Base-by-base conservation (phyloP, 2,888 invertebrate species). In the Nomada hirtipes region DNA sequence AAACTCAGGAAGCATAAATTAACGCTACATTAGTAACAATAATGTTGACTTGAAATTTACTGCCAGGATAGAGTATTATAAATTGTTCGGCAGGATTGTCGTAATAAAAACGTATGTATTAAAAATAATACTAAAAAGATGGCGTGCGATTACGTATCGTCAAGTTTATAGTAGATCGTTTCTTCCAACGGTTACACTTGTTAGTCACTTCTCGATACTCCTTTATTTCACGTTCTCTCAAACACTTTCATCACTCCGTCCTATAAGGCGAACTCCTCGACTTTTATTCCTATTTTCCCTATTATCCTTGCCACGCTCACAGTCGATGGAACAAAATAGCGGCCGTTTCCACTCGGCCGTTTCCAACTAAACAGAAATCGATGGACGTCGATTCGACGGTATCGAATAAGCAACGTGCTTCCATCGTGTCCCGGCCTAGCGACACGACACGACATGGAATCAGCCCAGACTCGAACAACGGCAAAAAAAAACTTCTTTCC, bases 401-500 rank as follows among this genome's bases (percentile, higher is more conserved):
- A 57, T 52, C 55, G 79, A 52, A 65, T 55, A 55, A 72, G 57
- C 72, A 65, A 44, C 53, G 61, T 10, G 60, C 60, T 53, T 47
- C 53, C 10, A 23, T 76, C 61, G 52, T 36, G 57, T 36, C 4
- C 36, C 36, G 10, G 36, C 18, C 52, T 11, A 50, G 50, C 42
- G 57, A 42, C 61, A 15, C 15, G 11, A 20, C n/a, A 15, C 29
- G 26, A 26, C 13, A 50, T 13, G 23, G 44, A 47, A 61, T 50
- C n/a, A 42, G 42, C 18, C 60, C 26, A 23, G n/a, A 26, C 29
- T 53, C 61, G 80, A 72, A 23, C 57, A 70, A 61, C 64, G 65
- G 44, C 44, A 52, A 65, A 44, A 65, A 44, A 60, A 71, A 72
- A 26, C 75, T 72, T 23, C 50, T 65, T 82, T 77, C 47, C 73